Evolutionary conservation across 2,113 vertebrate genomes (phyloP), one percentile per base, ranked within the genome.

Genomic region (Callithrix jacchus): DNA sequence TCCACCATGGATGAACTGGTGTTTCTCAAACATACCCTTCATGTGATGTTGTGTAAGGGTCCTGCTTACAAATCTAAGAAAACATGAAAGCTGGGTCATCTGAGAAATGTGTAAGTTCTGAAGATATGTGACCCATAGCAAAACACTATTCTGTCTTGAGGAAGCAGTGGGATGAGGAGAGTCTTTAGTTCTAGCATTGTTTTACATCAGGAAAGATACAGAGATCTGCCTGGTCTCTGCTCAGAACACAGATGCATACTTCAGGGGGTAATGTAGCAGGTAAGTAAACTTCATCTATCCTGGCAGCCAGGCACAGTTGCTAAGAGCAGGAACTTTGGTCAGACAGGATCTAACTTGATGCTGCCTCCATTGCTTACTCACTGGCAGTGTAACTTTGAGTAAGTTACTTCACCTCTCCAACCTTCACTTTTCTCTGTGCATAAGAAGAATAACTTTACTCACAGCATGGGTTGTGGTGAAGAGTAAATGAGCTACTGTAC

Each of bases 31-130:
- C 56, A 42, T 49, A 66, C 8, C 3, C n/a, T 80, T 91, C 40
- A 64, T 21, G n/a, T 82, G 73, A 66, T 14, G 1, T 6, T n/a
- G n/a, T 54, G 6, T 54, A 71, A 70, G 8, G 27, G 7, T 66
- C 18, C 20, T 91, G 30, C 35, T 96, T 82, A 68, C 17, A 93
- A 94, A 94, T n/a, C 18, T 35, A 93, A 93, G 64, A 76, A 82
- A 52, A 83, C n/a, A 1, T 47, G 2, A 82, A 86, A 7, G 9
- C 47, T 82, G 66, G 32, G 54, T 82, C 45, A 91, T 49, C 11
- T 70, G 47, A 18, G 56, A 68, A 68, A 30, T 84, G 7, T 66
- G 1, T 47, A 79, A 49, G 3, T 80, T 83, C 54, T 84, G 37
- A 70, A 89, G 83, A 40, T 40, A 20, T 85, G 54, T 87, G 42